A percentile compares a stretch with the other conserved stretches of the same genome.
phyloP scores from a whole-genome alignment of 1,140 invertebrate species.

The Hyles vespertilio region DNA sequence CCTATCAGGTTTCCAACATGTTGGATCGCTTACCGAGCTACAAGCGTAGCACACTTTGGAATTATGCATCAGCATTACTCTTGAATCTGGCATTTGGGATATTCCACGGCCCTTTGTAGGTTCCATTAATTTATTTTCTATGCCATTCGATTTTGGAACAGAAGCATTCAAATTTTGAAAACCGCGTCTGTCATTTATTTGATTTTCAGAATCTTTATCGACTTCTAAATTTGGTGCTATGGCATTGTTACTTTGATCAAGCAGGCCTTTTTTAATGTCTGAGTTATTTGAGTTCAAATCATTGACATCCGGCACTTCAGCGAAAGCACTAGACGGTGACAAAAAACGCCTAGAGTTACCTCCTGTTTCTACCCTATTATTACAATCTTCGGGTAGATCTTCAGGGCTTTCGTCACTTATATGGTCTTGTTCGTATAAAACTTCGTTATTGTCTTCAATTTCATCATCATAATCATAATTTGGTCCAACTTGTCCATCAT shows the following conservation, averaged over 20 bases:
- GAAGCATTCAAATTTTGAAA: too few species aligned
- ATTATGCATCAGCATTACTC: slow-evolving; percentile 31
- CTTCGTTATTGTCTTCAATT: neutral
- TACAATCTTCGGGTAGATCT: neutral
- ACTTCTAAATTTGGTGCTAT: too few species aligned
- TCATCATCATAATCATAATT: too few species aligned
- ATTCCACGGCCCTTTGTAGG: slow-evolving; percentile 33
- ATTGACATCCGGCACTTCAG: too few species aligned
- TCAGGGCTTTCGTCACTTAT: neutral
- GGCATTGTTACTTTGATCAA: too few species aligned
- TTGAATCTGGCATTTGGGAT: slow-evolving; percentile 20
- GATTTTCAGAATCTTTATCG: too few species aligned
- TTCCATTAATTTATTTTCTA: slow-evolving; percentile 14
- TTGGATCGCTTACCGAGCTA: slow-evolving; percentile 37
- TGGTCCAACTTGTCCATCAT: too few species aligned
- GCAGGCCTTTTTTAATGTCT: too few species aligned
- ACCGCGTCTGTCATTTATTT: too few species aligned
- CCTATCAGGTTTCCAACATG: slow-evolving; percentile 40
- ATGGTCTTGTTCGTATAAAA: neutral
- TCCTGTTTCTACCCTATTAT: slow-evolving; percentile 1
- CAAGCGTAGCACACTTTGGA: slow-evolving; percentile 51
- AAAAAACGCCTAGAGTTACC: slow-evolving; percentile 6
- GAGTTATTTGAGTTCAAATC: too few species aligned
- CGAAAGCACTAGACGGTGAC: too few species aligned
- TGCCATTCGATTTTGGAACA: too few species aligned